phyloP scores from a whole-genome alignment of 2,888 invertebrate genomes.

The Cerastis leucographa region DNA sequence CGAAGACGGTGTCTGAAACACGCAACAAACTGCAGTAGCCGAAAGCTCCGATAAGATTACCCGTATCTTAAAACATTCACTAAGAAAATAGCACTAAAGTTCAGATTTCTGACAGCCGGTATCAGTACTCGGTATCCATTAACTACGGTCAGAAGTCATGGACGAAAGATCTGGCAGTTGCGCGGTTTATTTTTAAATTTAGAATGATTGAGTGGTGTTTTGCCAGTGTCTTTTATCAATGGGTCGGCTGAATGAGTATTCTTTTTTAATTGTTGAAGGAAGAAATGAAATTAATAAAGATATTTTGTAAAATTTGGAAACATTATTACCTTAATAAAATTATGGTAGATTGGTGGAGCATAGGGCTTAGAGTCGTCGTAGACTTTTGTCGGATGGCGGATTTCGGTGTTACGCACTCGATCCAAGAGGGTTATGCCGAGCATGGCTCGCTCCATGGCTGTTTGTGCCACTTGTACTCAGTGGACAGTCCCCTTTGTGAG shows the following conservation, averaged over 20 bases:
- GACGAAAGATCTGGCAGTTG: conserved; percentile 45
- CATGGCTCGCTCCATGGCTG: too few species aligned
- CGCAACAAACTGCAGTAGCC: conserved; percentile 53
- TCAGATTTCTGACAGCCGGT: conserved; percentile 53
- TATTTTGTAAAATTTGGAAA: background rate
- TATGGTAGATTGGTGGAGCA: background rate
- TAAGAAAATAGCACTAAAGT: conserved; percentile 59
- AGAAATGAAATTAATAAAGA: background rate
- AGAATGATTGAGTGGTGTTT: conserved; percentile 51
- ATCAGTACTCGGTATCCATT: conserved; percentile 58
- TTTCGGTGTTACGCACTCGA: too few species aligned
- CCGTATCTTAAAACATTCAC: conserved; percentile 54
- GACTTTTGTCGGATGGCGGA: too few species aligned
- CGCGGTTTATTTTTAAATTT: conserved; percentile 57
- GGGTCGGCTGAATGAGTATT: background rate
- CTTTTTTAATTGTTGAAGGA: background rate
- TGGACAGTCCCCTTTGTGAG: too few species aligned
- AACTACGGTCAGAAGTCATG: conserved; percentile 59
- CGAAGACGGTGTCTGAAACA: conserved; percentile 35
- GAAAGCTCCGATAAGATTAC: conserved; percentile 60
- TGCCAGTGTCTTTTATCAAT: conserved; percentile 37
- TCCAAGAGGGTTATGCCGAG: too few species aligned
- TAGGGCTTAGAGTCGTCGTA: background rate
- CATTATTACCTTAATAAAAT: background rate
- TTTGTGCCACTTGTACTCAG: too few species aligned